Evolutionary conservation across 1,140 invertebrate genomes (phyloP).

Genomic region (Drosophila pseudoobscura): DNA sequence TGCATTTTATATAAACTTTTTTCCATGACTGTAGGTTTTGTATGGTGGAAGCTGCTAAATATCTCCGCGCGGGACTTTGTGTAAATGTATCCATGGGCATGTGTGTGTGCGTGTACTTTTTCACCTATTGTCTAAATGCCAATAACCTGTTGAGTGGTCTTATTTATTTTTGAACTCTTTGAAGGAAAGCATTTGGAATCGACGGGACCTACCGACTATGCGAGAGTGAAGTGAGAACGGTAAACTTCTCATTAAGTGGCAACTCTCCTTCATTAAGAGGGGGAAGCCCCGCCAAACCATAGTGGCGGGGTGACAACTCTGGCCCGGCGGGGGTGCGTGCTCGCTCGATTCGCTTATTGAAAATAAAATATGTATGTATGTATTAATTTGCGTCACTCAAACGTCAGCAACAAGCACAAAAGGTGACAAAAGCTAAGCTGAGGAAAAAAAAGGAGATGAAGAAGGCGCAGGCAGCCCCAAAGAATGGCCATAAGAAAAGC

Average conservation of each 20-base stretch:
- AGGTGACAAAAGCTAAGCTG: slow-evolving; percentile 61
- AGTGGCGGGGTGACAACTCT: too few relatives aligned
- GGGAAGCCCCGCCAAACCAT: too few relatives aligned
- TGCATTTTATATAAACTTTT: too few relatives aligned
- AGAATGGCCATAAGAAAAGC: slow-evolving; percentile 36
- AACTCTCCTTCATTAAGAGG: too few relatives aligned
- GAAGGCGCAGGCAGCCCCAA: slow-evolving; percentile 11
- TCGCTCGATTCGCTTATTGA: slow-evolving; percentile 19
- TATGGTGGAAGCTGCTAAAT: too few relatives aligned
- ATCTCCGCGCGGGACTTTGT: too few relatives aligned
- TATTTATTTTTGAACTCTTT: background rate
- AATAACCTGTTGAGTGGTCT: slow-evolving; percentile 62
- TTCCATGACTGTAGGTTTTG: too few relatives aligned
- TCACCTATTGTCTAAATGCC: slow-evolving; percentile 11
- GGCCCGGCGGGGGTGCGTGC: too few relatives aligned
- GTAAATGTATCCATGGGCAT: background rate
- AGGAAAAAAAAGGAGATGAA: slow-evolving; percentile 9
- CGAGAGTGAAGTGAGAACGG: background rate
- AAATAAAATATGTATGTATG: slow-evolving; percentile 59
- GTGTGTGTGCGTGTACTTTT: slow-evolving; percentile 16
- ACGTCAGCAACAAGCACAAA: slow-evolving; percentile 56
- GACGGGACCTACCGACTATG: background rate
- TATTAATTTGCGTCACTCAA: slow-evolving; percentile 71
- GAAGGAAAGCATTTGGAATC: background rate
- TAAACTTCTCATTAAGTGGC: background rate